A percentile compares a stretch with the other conserved stretches of the same genome.
phyloP scores from a whole-genome alignment of 2,113 vertebrate species.

The Astur gentilis region DNA sequence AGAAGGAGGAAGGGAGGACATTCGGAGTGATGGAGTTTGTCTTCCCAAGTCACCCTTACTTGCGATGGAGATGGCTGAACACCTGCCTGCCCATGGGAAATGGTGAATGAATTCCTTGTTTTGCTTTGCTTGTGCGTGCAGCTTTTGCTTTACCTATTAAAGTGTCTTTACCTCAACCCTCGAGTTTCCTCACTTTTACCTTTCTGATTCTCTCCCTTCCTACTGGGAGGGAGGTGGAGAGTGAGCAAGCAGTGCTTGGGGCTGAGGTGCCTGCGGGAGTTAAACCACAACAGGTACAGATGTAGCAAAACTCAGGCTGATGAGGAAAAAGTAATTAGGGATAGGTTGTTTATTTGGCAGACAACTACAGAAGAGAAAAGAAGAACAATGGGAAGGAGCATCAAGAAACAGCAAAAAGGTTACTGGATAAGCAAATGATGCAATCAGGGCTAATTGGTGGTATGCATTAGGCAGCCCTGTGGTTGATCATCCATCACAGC shows the following conservation, averaged over 20 bases:
- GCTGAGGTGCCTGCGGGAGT: not conserved
- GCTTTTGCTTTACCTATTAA: not conserved
- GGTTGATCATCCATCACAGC: not conserved
- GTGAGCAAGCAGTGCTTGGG: not conserved
- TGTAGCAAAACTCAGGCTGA: not conserved
- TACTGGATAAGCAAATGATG: not conserved
- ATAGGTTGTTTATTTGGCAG: not conserved
- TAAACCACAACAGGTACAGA: not conserved
- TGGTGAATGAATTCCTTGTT: not conserved
- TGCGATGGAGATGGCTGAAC: not conserved
- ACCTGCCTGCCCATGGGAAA: not conserved
- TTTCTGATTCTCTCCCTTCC: not conserved
- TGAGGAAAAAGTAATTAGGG: not conserved
- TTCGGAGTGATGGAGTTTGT: not conserved
- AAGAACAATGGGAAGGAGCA: not conserved
- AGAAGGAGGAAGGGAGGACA: not conserved
- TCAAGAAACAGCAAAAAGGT: not conserved
- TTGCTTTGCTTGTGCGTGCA: not conserved
- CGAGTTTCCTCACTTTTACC: not conserved
- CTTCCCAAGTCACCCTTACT: rapidly evolving
- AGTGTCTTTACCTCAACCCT: not conserved
- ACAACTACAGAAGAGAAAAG: not conserved
- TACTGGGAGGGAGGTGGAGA: not conserved
- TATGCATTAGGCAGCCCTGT: not conserved
- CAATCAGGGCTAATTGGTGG: not conserved